Conservation (phyloP, 2,888 invertebrate genomes). For the Pachliopta kotzebuea region DNA sequence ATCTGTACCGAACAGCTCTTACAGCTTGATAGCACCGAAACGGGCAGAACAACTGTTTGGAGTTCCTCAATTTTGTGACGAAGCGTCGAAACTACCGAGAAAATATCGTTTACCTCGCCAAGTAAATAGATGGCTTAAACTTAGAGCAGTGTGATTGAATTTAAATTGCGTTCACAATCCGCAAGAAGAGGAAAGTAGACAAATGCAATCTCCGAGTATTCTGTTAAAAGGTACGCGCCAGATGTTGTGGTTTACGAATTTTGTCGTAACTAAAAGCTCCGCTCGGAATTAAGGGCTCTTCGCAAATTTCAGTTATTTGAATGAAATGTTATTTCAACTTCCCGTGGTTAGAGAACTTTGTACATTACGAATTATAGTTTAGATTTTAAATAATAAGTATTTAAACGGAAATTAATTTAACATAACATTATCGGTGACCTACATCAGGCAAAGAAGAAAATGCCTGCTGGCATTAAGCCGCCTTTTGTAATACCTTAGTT, state of each 20-base stretch:
- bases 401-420: constrained; percentile 1
- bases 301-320: constrained; percentile 36
- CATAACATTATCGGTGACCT: too few species aligned
- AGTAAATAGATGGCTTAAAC: constrained; percentile 40
- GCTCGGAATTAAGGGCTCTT: constrained; percentile 52
- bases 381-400: background rate
- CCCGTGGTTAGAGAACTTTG: constrained; percentile 13
- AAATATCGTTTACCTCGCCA: constrained; percentile 36
- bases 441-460: too few species aligned
- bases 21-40: constrained; percentile 62
- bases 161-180: constrained; percentile 34
- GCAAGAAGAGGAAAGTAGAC: constrained; percentile 54
- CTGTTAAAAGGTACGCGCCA: constrained; percentile 62
- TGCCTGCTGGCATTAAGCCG: rapidly evolving
- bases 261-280: constrained; percentile 71
- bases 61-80: constrained; percentile 44
- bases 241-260: constrained; percentile 76
- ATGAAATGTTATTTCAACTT: constrained; percentile 26
- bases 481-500: too few species aligned
- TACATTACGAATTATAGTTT: background rate
- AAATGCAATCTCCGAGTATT: constrained; percentile 68
- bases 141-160: constrained; percentile 34
- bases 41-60: constrained; percentile 74
- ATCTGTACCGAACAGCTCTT: constrained; percentile 69
- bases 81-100: constrained; percentile 52